These are phyloP conservation scores for Philypnodon macrostomus DNA, from an alignment of 2,797 vertebrate genomes.

Conservation along the genomic window DNA sequence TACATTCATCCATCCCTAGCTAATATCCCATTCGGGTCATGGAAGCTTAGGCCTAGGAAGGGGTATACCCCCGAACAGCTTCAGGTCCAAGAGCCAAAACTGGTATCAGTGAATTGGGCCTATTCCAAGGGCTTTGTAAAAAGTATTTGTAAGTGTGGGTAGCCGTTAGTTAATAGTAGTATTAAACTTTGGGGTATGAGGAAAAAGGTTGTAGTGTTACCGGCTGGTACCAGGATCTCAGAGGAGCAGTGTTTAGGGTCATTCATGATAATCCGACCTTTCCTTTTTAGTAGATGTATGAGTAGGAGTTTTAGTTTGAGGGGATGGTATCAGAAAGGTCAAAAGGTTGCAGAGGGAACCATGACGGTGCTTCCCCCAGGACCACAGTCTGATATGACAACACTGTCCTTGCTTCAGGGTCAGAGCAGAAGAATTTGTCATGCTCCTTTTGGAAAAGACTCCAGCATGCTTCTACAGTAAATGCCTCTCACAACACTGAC, in stretches of 20 bases:
- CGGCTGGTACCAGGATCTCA: conserved; percentile 20
- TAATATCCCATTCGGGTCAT: too few relatives aligned
- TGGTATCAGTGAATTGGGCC: too few relatives aligned
- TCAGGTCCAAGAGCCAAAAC: too few relatives aligned
- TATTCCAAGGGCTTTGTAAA: too few relatives aligned
- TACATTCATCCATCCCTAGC: too few relatives aligned
- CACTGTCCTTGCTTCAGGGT: neutral
- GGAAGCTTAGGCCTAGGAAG: too few relatives aligned
- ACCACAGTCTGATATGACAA: neutral
- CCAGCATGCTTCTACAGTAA: neutral
- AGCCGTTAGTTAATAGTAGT: neutral
- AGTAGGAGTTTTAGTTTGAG: conserved; percentile 19
- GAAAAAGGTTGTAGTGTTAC: conserved; percentile 18
- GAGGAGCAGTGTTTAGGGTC: conserved; percentile 19
- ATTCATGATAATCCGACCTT: conserved; percentile 50
- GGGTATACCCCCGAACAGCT: too few relatives aligned
- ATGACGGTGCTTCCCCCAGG: conserved; percentile 15
- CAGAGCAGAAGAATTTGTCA: neutral
- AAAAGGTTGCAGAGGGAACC: conserved; percentile 28
- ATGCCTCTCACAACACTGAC: neutral
- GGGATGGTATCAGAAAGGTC: conserved; percentile 41
- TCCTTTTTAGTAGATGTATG: conserved; percentile 31
- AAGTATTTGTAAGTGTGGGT: too few relatives aligned
- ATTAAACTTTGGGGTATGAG: conserved; percentile 12
- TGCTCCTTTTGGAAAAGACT: neutral